phyloP scores from a whole-genome alignment of 2,888 invertebrate species.

The Colostygia pectinataria region DNA sequence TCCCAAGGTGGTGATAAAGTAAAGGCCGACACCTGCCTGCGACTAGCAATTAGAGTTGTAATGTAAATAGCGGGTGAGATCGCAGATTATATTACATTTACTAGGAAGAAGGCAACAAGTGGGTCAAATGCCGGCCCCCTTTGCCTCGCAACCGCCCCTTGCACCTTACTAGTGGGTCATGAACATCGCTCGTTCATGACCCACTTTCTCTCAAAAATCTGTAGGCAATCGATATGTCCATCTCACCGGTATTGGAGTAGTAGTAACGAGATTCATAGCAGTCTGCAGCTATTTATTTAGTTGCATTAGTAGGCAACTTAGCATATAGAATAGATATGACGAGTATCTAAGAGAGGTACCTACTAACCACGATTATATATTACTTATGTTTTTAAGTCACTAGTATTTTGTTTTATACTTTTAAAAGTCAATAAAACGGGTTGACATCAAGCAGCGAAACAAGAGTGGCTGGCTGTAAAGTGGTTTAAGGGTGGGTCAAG shows the following conservation, averaged over 20 bases:
- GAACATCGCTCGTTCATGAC: conserved; percentile 76
- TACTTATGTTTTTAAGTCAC: not conserved
- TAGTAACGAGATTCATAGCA: too few species aligned
- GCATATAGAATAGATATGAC: too few species aligned
- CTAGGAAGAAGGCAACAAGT: conserved; percentile 69
- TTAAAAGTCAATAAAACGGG: too few species aligned
- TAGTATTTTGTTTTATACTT: not conserved
- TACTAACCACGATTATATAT: too few species aligned
- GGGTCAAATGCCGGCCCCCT: conserved; percentile 60
- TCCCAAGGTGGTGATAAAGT: conserved; percentile 52
- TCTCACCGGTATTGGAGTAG: conserved; percentile 6
- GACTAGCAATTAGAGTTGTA: conserved; percentile 64
- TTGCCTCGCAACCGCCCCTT: conserved; percentile 30
- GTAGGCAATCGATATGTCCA: conserved; percentile 27
- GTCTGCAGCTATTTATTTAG: too few species aligned
- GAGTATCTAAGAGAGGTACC: too few species aligned
- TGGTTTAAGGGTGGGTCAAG: conserved; percentile 15
- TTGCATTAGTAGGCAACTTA: too few species aligned
- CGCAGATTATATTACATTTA: conserved; percentile 40
- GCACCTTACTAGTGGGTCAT: conserved; percentile 61
- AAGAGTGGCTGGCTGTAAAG: conserved; percentile 9
- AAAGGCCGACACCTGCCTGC: conserved; percentile 52
- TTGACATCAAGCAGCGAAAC: conserved; percentile 10
- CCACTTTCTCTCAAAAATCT: conserved; percentile 72
- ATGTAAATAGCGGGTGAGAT: conserved; percentile 70